phyloP scores from a whole-genome alignment of 2,113 vertebrate genomes.

The Sphyrna mokarran region DNA sequence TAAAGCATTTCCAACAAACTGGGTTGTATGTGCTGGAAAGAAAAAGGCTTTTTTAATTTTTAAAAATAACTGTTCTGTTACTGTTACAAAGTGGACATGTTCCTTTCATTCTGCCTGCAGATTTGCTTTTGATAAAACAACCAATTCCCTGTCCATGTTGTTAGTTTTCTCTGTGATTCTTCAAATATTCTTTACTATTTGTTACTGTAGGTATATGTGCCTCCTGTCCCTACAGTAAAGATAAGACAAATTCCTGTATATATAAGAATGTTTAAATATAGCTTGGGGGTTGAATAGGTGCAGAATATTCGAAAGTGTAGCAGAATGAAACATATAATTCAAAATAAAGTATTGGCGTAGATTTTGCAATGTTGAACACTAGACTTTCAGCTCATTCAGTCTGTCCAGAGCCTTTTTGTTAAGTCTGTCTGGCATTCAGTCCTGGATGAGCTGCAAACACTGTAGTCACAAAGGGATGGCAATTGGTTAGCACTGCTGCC shows the following conservation, averaged over 20 bases:
- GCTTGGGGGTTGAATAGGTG: background rate
- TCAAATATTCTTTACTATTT: background rate
- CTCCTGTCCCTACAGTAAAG: background rate
- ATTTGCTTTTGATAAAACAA: background rate
- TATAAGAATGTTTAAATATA: background rate
- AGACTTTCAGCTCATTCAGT: background rate
- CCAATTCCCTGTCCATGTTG: background rate
- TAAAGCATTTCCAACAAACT: constrained; percentile 85
- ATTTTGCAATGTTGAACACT: background rate
- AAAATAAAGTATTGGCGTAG: background rate
- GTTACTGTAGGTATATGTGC: background rate
- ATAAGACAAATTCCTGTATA: background rate
- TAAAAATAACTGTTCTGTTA: background rate
- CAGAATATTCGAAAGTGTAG: background rate
- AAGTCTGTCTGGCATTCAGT: background rate
- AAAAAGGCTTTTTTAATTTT: background rate
- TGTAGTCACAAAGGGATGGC: too few species aligned
- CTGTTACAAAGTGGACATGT: background rate
- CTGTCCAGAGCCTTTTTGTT: background rate
- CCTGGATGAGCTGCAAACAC: background rate
- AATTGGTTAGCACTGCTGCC: too few species aligned
- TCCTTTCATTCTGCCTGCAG: background rate
- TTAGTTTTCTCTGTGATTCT: background rate
- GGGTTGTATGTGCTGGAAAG: constrained; percentile 71
- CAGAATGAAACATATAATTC: background rate